Percentiles rank a stretch among this genome's conserved stretches.
Conservation (phyloP, 2,888 invertebrate species). For the Acanthacorydalis orientalis region DNA sequence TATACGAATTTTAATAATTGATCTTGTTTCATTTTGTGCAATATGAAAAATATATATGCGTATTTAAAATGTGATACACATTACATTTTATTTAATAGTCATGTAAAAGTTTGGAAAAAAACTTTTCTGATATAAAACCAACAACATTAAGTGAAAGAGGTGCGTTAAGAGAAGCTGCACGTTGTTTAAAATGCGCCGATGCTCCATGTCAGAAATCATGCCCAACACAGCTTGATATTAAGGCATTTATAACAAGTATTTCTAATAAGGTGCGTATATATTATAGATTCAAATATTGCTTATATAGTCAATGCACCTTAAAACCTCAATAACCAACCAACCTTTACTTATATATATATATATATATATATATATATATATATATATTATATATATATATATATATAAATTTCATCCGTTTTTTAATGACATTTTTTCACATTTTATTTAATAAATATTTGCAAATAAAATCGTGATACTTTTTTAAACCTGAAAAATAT, state of each 20-base stretch:
- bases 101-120: conserved; percentile 56
- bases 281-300: too few relatives aligned
- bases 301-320: too few relatives aligned
- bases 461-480: too few relatives aligned
- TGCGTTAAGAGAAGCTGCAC: conserved; percentile 74
- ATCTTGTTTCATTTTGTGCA: not conserved
- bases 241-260: conserved; percentile 92
- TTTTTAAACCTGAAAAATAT: too few relatives aligned
- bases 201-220: conserved; percentile 98
- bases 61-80: not conserved
- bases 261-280: conserved; percentile 58
- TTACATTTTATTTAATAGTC: conserved; percentile 28
- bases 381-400: too few relatives aligned
- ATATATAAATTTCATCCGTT: too few relatives aligned
- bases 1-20: not conserved
- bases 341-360: too few relatives aligned
- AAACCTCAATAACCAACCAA: too few relatives aligned
- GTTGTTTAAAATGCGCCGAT: conserved; percentile 86
- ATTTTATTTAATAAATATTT: too few relatives aligned
- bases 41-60: too few relatives aligned
- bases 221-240: conserved; percentile 93
- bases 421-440: too few relatives aligned
- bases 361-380: too few relatives aligned
- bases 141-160: conserved; percentile 93
- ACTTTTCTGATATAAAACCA: conserved; percentile 95